These are phyloP conservation scores for Notiomystis cincta DNA, from an alignment of 2,113 vertebrate species.

Conservation along the genomic window DNA sequence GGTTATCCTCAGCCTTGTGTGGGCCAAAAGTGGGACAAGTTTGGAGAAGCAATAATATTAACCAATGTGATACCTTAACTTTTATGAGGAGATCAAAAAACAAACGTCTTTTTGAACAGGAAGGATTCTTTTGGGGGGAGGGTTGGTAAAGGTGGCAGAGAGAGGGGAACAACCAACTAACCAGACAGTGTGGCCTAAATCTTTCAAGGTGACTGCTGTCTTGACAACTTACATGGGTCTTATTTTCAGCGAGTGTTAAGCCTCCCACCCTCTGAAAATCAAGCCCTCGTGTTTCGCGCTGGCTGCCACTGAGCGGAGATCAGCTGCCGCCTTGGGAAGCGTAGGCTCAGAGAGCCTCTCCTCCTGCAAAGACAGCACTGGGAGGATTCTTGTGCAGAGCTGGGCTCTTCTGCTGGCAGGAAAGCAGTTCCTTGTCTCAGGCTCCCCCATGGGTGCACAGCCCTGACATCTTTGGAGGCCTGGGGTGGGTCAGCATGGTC, in stretches of 20 bases:
- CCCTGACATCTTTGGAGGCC: not conserved
- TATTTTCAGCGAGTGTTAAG: constrained; percentile 37
- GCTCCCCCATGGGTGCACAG: accelerated
- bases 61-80: not conserved
- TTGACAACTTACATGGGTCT: constrained; percentile 34
- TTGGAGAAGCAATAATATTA: not conserved
- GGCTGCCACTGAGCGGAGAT: not conserved
- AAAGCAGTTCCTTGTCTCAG: not conserved
- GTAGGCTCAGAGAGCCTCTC: not conserved
- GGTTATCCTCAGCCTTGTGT: not conserved
- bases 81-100: not conserved
- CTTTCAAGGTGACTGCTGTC: constrained; percentile 46
- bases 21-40: not conserved
- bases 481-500: not conserved
- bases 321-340: not conserved
- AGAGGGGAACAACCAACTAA: not conserved
- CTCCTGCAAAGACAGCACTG: not conserved
- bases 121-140: not conserved
- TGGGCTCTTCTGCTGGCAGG: not conserved
- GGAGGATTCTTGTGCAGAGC: not conserved
- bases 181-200: not conserved
- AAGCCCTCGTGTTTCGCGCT: not conserved
- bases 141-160: not conserved
- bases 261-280: constrained; percentile 32
- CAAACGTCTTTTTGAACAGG: not conserved